Conservation (phyloP, 1,140 invertebrate species). For the Rhizoglyphus robini region DNA sequence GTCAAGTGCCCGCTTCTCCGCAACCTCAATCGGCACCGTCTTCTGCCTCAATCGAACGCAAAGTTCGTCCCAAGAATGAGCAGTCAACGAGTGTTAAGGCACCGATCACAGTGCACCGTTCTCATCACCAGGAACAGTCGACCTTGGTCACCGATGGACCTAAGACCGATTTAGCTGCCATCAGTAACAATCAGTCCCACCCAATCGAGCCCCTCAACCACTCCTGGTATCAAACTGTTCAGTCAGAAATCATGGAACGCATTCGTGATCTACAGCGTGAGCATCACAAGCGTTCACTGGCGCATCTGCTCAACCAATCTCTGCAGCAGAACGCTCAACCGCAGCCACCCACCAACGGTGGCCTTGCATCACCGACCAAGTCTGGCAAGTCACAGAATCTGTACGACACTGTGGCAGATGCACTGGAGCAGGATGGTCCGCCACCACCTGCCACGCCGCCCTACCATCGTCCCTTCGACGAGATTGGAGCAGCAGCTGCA, state of each 20-base stretch:
- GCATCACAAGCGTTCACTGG: constrained; percentile 5
- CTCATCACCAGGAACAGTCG: not conserved
- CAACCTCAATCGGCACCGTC: not conserved
- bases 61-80: too few relatives aligned
- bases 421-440: not conserved
- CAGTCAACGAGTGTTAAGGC: not conserved
- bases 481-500: not conserved
- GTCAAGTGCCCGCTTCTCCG: not conserved
- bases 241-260: constrained; percentile 8
- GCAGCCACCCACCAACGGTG: not conserved
- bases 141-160: too few relatives aligned
- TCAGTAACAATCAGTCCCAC: not conserved
- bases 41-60: not conserved
- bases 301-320: not conserved
- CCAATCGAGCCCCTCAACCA: not conserved
- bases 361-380: not conserved
- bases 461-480: not conserved
- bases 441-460: not conserved
- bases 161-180: not conserved
- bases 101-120: not conserved
- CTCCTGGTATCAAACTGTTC: not conserved
- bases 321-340: not conserved
- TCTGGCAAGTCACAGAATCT: not conserved
- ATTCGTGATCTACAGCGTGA: constrained; percentile 12
- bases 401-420: constrained; percentile 11